Evolutionary conservation across 2,113 vertebrate species (phyloP).

Genomic region (Pterocles gutturalis): DNA sequence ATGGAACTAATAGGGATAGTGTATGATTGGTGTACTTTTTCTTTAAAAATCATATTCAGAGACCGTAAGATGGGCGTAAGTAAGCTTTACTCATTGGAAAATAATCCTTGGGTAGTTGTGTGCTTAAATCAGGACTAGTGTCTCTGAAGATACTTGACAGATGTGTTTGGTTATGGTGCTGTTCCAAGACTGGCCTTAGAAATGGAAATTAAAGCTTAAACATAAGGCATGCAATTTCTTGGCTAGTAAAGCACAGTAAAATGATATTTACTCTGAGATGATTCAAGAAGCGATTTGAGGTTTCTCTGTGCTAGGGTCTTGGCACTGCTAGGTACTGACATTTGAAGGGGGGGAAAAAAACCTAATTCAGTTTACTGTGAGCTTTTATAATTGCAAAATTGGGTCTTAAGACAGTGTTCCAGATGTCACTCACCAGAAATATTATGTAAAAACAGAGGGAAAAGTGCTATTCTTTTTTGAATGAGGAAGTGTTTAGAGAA

Average conservation of each 20-base stretch:
- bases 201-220: constrained; percentile 28
- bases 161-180: neutral
- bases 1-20: neutral
- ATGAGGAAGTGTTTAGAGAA: neutral
- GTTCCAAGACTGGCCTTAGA: neutral
- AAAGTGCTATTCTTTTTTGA: neutral
- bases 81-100: neutral
- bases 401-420: neutral
- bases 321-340: neutral
- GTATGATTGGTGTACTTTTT: neutral
- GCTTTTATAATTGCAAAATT: neutral
- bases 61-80: neutral
- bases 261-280: constrained; percentile 1
- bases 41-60: neutral
- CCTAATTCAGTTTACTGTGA: neutral
- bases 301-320: neutral
- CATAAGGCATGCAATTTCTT: neutral
- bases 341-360: neutral
- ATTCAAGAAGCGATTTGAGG: neutral
- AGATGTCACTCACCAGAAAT: neutral
- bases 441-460: neutral
- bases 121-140: neutral
- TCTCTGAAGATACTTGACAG: neutral
- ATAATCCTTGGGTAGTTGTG: neutral
- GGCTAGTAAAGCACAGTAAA: neutral